Conservation (phyloP, 1,140 invertebrate species). For the Macrocentrus cingulum region DNA sequence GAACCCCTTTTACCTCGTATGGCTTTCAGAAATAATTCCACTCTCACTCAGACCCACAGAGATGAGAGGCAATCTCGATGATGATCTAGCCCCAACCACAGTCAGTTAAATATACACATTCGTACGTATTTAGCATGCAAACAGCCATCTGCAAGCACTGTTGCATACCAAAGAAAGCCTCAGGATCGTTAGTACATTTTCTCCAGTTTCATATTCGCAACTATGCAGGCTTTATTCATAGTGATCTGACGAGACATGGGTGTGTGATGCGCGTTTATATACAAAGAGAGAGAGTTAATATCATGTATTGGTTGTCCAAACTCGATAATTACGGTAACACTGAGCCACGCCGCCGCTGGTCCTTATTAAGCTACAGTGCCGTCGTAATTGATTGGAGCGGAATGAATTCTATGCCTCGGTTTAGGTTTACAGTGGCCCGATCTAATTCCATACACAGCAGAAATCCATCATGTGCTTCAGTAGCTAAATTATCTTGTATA, state of each 20-base stretch:
- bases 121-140: too few species aligned
- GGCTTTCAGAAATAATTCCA: too few species aligned
- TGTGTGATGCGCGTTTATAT: constrained; percentile 2
- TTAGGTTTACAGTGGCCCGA: not conserved
- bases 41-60: too few species aligned
- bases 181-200: too few species aligned
- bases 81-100: too few species aligned
- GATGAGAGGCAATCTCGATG: not conserved
- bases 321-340: constrained; percentile 22
- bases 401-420: constrained; percentile 14
- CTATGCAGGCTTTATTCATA: constrained; percentile 15
- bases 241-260: too few species aligned
- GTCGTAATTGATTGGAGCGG: constrained; percentile 21
- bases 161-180: too few species aligned
- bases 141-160: too few species aligned
- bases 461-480: not conserved
- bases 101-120: too few species aligned
- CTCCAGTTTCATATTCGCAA: too few species aligned
- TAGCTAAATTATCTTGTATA: not conserved
- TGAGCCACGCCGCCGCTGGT: constrained; percentile 11
- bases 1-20: not conserved
- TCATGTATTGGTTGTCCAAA: constrained; percentile 3
- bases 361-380: constrained; percentile 23
- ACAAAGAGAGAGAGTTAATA: constrained; percentile 11
- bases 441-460: not conserved